Conservation (phyloP, 2,113 vertebrate genomes). For the Dipodomys merriami region DNA sequence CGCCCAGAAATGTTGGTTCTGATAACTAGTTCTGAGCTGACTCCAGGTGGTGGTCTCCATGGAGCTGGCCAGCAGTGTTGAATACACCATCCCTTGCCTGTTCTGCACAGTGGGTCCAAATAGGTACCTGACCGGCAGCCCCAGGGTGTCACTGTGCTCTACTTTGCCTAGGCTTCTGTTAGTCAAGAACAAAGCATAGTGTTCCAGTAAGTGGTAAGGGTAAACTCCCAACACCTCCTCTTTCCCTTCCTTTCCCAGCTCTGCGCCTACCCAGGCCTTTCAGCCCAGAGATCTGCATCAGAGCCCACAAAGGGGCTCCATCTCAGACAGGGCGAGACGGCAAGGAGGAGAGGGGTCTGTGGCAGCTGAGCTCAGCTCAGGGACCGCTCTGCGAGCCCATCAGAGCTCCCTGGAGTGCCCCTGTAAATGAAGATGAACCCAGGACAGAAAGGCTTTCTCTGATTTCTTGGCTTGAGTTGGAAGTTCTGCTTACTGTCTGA, state of each 20-base stretch:
- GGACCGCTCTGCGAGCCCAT: not conserved
- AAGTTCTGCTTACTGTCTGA: not conserved
- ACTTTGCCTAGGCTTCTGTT: conserved; percentile 64
- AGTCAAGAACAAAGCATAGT: conserved; percentile 45
- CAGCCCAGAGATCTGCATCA: too few species aligned
- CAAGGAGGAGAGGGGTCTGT: too few species aligned
- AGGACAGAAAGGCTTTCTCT: too few species aligned
- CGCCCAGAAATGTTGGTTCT: not conserved
- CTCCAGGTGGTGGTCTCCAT: not conserved
- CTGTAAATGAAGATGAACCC: not conserved
- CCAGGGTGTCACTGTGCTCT: not conserved
- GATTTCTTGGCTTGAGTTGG: accelerated
- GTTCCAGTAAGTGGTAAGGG: not conserved
- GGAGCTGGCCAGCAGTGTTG: not conserved
- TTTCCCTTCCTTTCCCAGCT: not conserved
- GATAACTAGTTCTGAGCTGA: not conserved
- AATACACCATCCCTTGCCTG: not conserved
- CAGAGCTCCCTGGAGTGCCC: not conserved
- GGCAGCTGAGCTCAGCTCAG: not conserved
- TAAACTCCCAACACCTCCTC: not conserved
- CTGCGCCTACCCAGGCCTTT: accelerated
- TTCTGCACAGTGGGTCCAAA: not conserved
- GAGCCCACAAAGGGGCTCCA: not conserved
- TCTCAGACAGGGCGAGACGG: not conserved
- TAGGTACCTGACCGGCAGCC: not conserved